Evolutionary conservation across 2,113 vertebrate species (phyloP), one percentile per base, ranked within the genome.

Genomic region (Piprites chloris): DNA sequence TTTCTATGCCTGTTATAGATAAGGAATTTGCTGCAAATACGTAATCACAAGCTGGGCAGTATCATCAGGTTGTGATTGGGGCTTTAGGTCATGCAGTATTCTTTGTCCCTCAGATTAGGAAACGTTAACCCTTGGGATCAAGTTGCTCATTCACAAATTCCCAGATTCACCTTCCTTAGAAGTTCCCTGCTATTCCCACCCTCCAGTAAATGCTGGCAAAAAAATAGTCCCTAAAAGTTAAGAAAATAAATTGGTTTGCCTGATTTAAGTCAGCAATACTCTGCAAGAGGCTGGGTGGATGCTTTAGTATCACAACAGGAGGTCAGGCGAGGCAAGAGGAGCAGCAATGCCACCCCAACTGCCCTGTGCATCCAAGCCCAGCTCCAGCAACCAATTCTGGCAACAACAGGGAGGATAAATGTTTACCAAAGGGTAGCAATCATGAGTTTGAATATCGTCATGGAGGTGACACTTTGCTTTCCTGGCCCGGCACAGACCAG

Each of bases 401-500:
- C 46, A 87, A 59, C 9, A 69, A 17, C 4, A 68, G 63, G 33
- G 30, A 33, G 65, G 35, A 32, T 76, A 28, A 77, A 72, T 63
- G 92, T 83, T 80, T 80, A 63, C 78, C 39, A 20, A 71, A 47
- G 41, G 28, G 35, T 52, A 63, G 30, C 30, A 74, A 85, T 52
- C 39, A 17, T 6, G 61, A 46, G 37, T 55, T 66, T 81, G 55
- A 55, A 3, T 63, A 18, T 39, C 0, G 0, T 3, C 33, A 8
- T 23, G 28, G 72, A 83, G 46, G 44, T 69, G 71, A 61, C 39
- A 9, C 41, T 69, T 21, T 8, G n/a, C 65, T 88, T 83, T 69
- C 44, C 30, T 52, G 28, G 35, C 47, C 2, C 0, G 37, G 26
- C 49, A 37, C 0, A 0, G 49, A 30, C 41, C 1, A 0, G 61